Base-by-base conservation (phyloP, 1,140 invertebrate species). In the Anthonomus grandis region DNA sequence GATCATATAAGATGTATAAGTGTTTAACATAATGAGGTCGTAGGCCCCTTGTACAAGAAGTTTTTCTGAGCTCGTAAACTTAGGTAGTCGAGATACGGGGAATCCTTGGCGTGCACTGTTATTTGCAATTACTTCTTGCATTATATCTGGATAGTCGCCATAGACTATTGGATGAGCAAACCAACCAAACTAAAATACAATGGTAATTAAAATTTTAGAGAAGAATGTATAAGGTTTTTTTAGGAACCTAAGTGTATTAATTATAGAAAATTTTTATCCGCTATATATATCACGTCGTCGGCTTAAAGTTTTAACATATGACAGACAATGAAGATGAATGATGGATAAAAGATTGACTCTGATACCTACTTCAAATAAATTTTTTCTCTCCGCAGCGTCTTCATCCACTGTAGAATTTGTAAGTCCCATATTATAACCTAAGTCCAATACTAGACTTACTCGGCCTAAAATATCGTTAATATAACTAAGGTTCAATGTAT, bases 111-210 rank as follows among this genome's bases (percentile, higher is more conserved):
- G 63, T 27, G 72, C 73, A 66, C 84, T 85, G 12, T 79, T 76
- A 10, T 68, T 63, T 4, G 71, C 74, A 2, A 87, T 72, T 18
- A 75, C 75, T 15, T 79, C 69, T 59, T 79, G 81, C 71, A 87
- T 76, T 19, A 82, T 70, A 52, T 70, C 54, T 1, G 85, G 84
- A 65, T 85, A 87, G 59, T 86, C 80, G 5, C 85, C 85, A 12
- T 70, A 66, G 60, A 79, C 83, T 42, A 87, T 80, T 3, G 85
- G 84, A 72, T 85, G 74, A 2, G 75, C 79, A 59, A 79, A 85
- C 77, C 79, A 81, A 6, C 79, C 81, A 54, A 79, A 78, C 77
- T 80, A 68, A 47, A 76, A 74, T 58, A 41, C 2, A 18, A 22
- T n/a, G n/a, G n/a, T n/a, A n/a, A n/a, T 22, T n/a, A 8, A 31